phyloP scores from a whole-genome alignment of 2,113 vertebrate species.

The Solea solea region DNA sequence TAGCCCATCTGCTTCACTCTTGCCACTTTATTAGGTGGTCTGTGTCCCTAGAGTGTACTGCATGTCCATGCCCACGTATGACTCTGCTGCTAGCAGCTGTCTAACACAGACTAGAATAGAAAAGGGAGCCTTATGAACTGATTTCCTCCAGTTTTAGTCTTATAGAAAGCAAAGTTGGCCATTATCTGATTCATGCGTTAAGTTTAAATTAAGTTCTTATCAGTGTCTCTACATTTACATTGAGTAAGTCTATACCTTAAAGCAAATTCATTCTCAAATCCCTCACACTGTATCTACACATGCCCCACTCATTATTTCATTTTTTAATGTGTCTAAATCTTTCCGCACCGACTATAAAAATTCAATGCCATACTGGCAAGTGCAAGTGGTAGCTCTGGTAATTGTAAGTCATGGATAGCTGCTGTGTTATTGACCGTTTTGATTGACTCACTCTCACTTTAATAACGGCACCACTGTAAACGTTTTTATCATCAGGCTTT shows the following conservation, averaged over 20 bases:
- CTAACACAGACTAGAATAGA: too few species aligned
- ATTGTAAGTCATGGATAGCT: slow-evolving; percentile 51
- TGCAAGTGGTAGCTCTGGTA: slow-evolving; percentile 41
- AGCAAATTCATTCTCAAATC: not conserved
- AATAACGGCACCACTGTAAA: slow-evolving; percentile 63
- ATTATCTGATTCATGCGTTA: too few species aligned
- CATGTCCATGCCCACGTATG: too few species aligned
- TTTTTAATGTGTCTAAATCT: slow-evolving; percentile 50
- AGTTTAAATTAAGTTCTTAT: too few species aligned
- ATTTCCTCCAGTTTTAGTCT: too few species aligned
- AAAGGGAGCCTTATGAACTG: too few species aligned
- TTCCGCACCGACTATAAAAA: slow-evolving; percentile 40
- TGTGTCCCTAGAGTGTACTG: too few species aligned
- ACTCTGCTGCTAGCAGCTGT: too few species aligned
- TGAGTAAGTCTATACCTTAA: not conserved
- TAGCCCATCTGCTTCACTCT: too few species aligned
- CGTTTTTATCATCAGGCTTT: slow-evolving; percentile 63
- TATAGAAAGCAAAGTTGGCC: too few species aligned
- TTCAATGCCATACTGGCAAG: slow-evolving; percentile 22
- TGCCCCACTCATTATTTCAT: slow-evolving; percentile 19
- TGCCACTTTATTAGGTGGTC: too few species aligned
- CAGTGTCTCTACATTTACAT: not conserved
- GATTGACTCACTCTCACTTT: slow-evolving; percentile 70
- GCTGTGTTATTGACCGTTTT: slow-evolving; percentile 67
- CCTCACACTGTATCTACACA: not conserved